Conservation (phyloP, 2,888 invertebrate species). For the Creontiades dilutus region DNA sequence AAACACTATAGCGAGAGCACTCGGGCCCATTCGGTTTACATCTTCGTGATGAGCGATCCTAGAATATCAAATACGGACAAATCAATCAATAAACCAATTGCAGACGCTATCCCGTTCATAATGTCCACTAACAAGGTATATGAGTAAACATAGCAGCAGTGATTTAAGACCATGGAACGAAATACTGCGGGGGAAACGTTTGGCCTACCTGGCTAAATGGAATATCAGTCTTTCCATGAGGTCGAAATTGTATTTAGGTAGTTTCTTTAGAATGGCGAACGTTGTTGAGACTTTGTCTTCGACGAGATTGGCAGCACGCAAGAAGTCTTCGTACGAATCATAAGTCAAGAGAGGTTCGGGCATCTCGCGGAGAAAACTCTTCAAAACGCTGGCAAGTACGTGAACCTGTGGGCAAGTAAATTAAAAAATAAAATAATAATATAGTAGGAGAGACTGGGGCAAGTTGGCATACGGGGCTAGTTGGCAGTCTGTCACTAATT, state of each 20-base stretch:
- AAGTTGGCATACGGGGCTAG: too few species aligned
- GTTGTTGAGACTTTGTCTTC: constrained; percentile 92
- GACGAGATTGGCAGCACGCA: constrained; percentile 91
- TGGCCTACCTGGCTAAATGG: constrained; percentile 86
- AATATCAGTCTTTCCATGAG: constrained; percentile 95
- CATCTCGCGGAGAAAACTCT: constrained; percentile 94
- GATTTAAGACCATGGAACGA: too few species aligned
- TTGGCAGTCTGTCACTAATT: too few species aligned
- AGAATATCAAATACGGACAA: constrained; percentile 24
- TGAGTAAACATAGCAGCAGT: too few species aligned
- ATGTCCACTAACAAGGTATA: too few species aligned
- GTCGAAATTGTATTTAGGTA: constrained; percentile 93
- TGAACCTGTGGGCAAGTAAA: constrained; percentile 82
- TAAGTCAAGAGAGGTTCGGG: constrained; percentile 95
- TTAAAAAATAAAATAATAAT: neutral
- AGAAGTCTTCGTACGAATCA: constrained; percentile 96
- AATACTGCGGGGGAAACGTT: neutral
- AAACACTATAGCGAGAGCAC: constrained; percentile 95
- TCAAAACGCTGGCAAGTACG: constrained; percentile 92
- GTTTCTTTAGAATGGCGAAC: constrained; percentile 91
- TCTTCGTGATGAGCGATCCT: constrained; percentile 92
- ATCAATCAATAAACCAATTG: too few species aligned
- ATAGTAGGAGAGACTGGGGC: too few species aligned
- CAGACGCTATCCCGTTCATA: too few species aligned
- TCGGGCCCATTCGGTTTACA: constrained; percentile 94